Base-by-base conservation (phyloP, 2,888 invertebrate genomes). In the Thysanoteuthis rhombus region DNA sequence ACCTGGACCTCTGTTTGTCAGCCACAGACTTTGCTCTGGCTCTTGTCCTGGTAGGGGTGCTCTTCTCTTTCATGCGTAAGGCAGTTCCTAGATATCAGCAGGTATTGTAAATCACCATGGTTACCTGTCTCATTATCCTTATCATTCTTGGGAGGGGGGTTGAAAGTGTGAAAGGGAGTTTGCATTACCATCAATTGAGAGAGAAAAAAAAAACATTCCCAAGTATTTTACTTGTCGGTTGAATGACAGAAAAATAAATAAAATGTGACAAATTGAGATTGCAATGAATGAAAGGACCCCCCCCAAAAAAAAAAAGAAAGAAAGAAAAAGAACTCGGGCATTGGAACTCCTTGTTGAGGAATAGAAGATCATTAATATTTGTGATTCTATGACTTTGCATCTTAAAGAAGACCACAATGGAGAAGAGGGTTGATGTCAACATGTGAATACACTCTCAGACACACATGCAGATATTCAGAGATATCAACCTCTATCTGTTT, bases 61-160 rank as follows among this genome's bases (percentile, higher is more conserved):
- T n/a, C 75, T 3, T 75, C n/a, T 36, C 75, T 75, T 75, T n/a
- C 36, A 75, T 75, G 75, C 75, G 36, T 12, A n/a, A 36, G n/a
- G n/a, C 75, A 75, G 92, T 45, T 92, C 32, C 92, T 45, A 92
- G 92, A 42, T 45, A 92, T 92, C 92, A 92, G 92, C 92, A 92
- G 92, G 92, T 92, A 92, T 92, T 92, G 92, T 92, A 92, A 32
- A 92, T 92, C n/a, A 42, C 92, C 92, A 92, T 92, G 92, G 92
- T 92, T 92, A 92, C 92, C 45, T 45, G 92, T 45, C 92, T 92
- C 92, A 92, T 92, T 92, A 92, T 92, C 92, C 45, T 92, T 45
- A 92, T 36, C 40, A 45, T 92, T 19, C 92, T 92, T 32, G 16
- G n/a, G 45, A 28, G 12, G 32, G 45, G 28, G 45, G 40, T 40